phyloP scores from a whole-genome alignment of 1,140 invertebrate species.

The Caerostris darwini region DNA sequence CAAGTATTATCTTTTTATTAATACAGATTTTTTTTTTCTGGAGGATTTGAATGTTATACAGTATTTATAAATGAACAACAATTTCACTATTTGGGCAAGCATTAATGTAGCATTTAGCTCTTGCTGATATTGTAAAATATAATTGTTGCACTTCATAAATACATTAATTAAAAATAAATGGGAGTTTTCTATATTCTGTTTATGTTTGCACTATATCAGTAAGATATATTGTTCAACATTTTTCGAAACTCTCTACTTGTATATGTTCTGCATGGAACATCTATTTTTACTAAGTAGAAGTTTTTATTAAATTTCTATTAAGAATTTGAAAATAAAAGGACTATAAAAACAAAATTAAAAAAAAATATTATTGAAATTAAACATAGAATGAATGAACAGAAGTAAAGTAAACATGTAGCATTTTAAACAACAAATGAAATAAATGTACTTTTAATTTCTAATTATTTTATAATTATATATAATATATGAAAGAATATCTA shows the following conservation, averaged over 20 bases:
- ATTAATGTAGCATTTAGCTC: background rate
- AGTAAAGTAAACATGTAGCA: no score
- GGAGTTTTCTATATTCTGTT: background rate
- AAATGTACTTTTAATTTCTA: no score
- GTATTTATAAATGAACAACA: background rate
- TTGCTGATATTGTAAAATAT: background rate
- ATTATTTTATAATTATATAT: no score
- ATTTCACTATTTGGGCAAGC: background rate
- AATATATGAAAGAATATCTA: no score
- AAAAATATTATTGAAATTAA: no score
- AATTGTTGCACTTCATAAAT: background rate
- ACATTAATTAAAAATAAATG: background rate
- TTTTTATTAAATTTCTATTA: background rate
- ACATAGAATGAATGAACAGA: no score
- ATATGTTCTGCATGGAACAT: slow-evolving; percentile 51
- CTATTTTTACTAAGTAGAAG: slow-evolving; percentile 60
- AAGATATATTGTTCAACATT: slow-evolving; percentile 70
- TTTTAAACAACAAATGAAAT: no score
- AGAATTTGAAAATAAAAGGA: no score
- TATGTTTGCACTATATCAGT: slow-evolving; percentile 72
- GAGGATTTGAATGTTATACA: background rate
- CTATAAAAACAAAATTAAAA: no score
- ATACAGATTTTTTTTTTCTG: no score
- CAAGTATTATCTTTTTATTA: no score
- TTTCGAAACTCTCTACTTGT: slow-evolving; percentile 45